Evolutionary conservation across 2,797 vertebrate genomes (phyloP), one percentile per base, ranked within the genome.

Genomic region (Coluber constrictor): DNA sequence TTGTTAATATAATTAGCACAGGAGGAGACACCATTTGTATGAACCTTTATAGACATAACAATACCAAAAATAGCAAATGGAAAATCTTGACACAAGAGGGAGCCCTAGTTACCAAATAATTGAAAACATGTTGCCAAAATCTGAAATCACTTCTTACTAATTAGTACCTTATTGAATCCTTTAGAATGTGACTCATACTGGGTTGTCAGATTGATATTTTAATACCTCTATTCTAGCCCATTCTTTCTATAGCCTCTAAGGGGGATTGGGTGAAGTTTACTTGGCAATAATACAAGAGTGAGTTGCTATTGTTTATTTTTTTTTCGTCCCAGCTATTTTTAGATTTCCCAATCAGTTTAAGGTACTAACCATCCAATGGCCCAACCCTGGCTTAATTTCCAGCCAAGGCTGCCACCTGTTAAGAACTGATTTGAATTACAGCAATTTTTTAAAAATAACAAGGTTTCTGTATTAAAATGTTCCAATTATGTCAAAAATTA

Each of bases 41-140:
- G 20, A 83, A 83, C 20, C 37, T 83, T 83, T 83, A 29, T 83
- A 23, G 13, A 27, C n/a, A 32, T 18, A 89, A 43, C 51, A 86
- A 11, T 20, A 11, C 25, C 16, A 89, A 90, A 87, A 79, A 54
- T 25, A 83, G 74, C 37, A 83, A 83, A 47, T 83, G 74, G 37
- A 83, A 83, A 83, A 83, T 88, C 60, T 92, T 4, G 92, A 94
- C 97, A 92, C 97, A 96, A 97, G 97, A 94, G 96, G 98, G 98
- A 95, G 97, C 97, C 51, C 90, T 93, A 60, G 88, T 90, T 96
- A 95, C 43, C 90, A 96, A 90, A 94, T 96, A 59, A 90, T 89
- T 94, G 86, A 90, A 89, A 89, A 37, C 54, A 57, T 20, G 32
- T 37, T 54, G 87, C 55, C 29, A 20, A 88, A 56, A 88, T 47